phyloP scores from a whole-genome alignment of 2,113 vertebrate genomes.

The Saguinus imperator region DNA sequence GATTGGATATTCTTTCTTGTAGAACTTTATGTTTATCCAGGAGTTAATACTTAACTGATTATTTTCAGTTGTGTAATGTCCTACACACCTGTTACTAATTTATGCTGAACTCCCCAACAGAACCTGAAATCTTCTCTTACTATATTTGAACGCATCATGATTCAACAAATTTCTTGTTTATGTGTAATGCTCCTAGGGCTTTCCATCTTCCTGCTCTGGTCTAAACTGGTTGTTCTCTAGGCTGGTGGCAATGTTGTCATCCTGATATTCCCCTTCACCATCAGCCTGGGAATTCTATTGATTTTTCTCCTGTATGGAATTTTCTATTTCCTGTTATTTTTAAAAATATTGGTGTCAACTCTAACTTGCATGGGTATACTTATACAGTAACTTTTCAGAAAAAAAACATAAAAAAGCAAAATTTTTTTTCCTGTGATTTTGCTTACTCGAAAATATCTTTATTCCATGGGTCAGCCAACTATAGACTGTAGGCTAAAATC shows the following conservation, averaged over 20 bases:
- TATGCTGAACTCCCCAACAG: not conserved
- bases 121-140: not conserved
- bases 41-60: not conserved
- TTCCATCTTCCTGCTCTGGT: not conserved
- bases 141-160: not conserved
- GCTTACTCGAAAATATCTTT: not conserved
- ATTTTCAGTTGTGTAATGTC: slow-evolving; percentile 16
- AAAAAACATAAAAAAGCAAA: not conserved
- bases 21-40: not conserved
- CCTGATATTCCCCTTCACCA: not conserved
- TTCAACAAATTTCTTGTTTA: not conserved
- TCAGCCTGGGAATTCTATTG: not conserved
- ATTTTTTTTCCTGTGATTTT: not conserved
- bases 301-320: not conserved
- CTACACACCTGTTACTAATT: not conserved
- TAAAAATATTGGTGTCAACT: not conserved
- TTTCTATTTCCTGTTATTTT: not conserved
- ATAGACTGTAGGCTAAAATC: not conserved
- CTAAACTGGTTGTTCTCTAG: not conserved
- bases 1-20: not conserved
- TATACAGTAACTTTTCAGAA: not conserved
- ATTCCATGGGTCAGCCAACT: not conserved
- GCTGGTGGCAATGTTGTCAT: not conserved
- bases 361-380: not conserved
- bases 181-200: too few relatives aligned